Base-by-base conservation (phyloP, 92 coral and sea anemone species). In the Epizoanthus illoricatus region DNA sequence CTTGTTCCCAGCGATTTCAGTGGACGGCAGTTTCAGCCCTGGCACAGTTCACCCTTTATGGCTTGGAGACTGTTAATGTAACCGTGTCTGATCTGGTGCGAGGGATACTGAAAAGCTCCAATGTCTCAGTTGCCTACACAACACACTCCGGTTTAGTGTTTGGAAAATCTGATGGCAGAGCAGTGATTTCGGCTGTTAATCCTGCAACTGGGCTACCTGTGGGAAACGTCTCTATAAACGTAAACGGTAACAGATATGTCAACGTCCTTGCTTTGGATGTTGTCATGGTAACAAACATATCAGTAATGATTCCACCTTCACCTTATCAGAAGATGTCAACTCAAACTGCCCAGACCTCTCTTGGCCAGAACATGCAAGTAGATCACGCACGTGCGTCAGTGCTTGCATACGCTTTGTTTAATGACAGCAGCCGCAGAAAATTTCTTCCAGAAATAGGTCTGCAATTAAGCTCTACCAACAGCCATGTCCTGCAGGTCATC, bases 351-450 rank as follows among this genome's bases (percentile, higher is more conserved):
- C 47, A 33, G 49, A 80, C 86, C 20, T 71, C 71, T 18, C 80
- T 88, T 7, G 74, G 75, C 16, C 86, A 88, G 67, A 81, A 74
- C 65, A 16, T 88, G 78, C 70, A 80, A 41, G 45, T 80, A 28
- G 91, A 88, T 80, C 80, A 71, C 69, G 45, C 91, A 54, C 85
- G 81, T 79, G 88, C 89, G 42, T 69, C 85, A 18, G 78, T 85
- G 5, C 80, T 84, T 65, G 85, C 81, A 11, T 80, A 75, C 79
- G 91, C 87, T 42, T 73, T 85, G 24, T 84, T 84, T 41, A 79
- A 76, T 63, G 91, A 88, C 75, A 82, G 85, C 76, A 79, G 85
- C 63, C 83, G 91, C 54, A 78, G 79, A 66, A 18, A 61, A 52
- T 33, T 88, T 57, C 45, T 19, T 60, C 19, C 62, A 76, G 85